Base-by-base conservation (phyloP, 2,797 vertebrate genomes). In the Acanthurus lineatus region DNA sequence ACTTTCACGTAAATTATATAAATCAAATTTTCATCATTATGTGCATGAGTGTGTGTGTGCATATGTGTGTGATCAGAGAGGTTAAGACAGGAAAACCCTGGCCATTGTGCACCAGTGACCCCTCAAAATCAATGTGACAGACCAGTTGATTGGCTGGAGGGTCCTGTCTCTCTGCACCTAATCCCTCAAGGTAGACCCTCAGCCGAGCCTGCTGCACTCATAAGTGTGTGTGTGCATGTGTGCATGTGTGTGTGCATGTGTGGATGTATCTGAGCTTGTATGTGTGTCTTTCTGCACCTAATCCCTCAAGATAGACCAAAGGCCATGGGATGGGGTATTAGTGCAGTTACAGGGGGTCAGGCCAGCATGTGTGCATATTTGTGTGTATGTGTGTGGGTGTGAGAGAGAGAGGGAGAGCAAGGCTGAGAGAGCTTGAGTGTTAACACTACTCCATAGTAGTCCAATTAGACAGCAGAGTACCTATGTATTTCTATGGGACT, bases 41-140 rank as follows among this genome's bases (percentile, higher is more conserved):
- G 59, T 78, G 66, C 57, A 16, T 47, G 74, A 16, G 79, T 66
- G 74, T 73, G 69, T 69, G 81, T n/a, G 79, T 81, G 87, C 78
- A 77, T 86, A 76, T 91, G 90, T 89, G 85, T 89, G 79, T 88
- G 92, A 91, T 90, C 91, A 89, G 85, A 85, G 78, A 87, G 91
- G 91, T 92, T 93, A 93, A 89, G 90, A 93, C 95, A 94, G 94
- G 94, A 95, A 95, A 94, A 91, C 93, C 92, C 95, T 95, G 94
- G 90, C 91, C 91, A 95, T 96, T 95, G 94, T 95, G 95, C 87
- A 85, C 87, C 85, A 88, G 85, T 94, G 91, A 94, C 94, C 93
- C 94, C 89, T 94, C 87, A 95, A 94, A 94, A 96, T 94, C 93
- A 92, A 95, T 94, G 94, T 95, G 95, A 95, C 94, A 94, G 92